Conservation (phyloP, 1,140 invertebrate genomes). For the Ceratina australensis region DNA sequence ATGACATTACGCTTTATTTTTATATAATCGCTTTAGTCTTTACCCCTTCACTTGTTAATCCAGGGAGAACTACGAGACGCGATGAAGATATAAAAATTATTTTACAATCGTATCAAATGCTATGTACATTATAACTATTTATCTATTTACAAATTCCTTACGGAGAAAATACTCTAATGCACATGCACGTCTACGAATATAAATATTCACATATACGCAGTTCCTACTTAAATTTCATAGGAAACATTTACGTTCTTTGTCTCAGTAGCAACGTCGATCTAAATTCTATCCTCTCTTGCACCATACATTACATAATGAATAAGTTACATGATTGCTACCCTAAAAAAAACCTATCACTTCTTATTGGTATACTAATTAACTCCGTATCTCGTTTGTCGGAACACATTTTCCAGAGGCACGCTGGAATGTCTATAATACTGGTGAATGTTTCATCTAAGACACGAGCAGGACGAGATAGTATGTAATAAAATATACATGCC, state of each 20-base stretch:
- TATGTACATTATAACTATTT: no score
- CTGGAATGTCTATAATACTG: slow-evolving; percentile 26
- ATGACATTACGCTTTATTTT: slow-evolving; percentile 58
- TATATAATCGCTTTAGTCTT: slow-evolving; percentile 14
- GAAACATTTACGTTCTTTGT: not conserved
- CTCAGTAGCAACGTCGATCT: no score
- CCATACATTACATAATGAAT: not conserved
- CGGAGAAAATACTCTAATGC: not conserved
- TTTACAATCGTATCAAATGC: no score
- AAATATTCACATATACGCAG: not conserved
- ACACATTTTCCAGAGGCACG: slow-evolving; percentile 5
- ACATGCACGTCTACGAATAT: not conserved
- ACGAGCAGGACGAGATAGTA: not conserved
- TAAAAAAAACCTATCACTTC: not conserved
- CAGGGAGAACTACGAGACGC: no score
- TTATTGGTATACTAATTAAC: not conserved
- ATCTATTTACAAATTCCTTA: no score
- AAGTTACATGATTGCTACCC: not conserved
- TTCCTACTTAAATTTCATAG: not conserved
- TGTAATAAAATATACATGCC: not conserved
- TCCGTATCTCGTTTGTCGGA: not conserved
- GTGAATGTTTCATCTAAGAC: not conserved
- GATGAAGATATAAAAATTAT: no score
- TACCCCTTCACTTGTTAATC: no score
- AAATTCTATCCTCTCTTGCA: not conserved